These are phyloP conservation scores for Catocala fraxini DNA, from an alignment of 2,888 invertebrate genomes.

Conservation along the genomic window DNA sequence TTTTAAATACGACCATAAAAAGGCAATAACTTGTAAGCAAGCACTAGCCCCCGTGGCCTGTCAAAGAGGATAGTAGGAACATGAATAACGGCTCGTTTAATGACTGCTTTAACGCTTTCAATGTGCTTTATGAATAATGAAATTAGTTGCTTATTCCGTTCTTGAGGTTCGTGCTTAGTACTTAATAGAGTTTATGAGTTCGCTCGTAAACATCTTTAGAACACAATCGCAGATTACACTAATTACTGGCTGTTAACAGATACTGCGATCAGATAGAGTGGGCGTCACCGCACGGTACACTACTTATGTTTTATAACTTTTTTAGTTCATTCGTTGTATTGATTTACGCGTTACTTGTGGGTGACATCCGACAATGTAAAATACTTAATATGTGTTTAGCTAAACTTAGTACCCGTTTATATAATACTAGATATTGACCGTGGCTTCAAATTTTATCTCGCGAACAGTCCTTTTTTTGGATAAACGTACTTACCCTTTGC, in stretches of 20 bases:
- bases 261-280: conserved; percentile 29
- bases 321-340: neutral
- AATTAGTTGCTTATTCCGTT: conserved; percentile 86
- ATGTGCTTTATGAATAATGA: conserved; percentile 87
- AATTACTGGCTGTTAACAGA: conserved; percentile 47
- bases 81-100: conserved; percentile 83
- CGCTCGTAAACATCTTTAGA: conserved; percentile 71
- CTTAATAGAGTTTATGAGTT: conserved; percentile 81
- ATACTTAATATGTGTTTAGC: no score
- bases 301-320: neutral
- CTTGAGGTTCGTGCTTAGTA: conserved; percentile 78
- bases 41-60: conserved; percentile 76
- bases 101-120: conserved; percentile 86
- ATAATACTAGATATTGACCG: no score
- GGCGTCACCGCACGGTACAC: neutral
- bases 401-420: no score
- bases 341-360: neutral
- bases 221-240: conserved; percentile 64
- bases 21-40: conserved; percentile 79
- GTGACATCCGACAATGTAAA: no score
- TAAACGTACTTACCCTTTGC: no score
- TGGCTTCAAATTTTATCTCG: no score
- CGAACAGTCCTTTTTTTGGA: no score
- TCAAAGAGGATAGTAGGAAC: conserved; percentile 83
- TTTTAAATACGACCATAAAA: conserved; percentile 82